phyloP scores from a whole-genome alignment of 2,797 vertebrate genomes.

The Rhincodon typus region DNA sequence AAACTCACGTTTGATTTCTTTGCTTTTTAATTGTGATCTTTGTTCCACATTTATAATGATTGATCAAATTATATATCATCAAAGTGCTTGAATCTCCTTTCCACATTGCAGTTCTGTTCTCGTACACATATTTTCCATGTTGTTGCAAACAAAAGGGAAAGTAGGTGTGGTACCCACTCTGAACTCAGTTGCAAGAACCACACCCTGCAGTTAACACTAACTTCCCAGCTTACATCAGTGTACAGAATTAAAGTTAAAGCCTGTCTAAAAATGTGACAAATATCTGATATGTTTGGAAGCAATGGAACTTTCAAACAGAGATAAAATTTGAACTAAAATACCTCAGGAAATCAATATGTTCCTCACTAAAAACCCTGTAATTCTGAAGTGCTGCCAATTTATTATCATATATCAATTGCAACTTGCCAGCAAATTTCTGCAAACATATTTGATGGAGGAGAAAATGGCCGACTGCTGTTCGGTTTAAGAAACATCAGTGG shows the following conservation, averaged over 20 bases:
- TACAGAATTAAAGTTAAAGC: not conserved
- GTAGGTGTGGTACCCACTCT: not conserved
- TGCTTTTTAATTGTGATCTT: not conserved
- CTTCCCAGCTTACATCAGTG: not conserved
- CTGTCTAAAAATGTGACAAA: not conserved
- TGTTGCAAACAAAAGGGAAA: not conserved
- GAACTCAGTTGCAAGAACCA: not conserved
- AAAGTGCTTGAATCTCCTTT: not conserved
- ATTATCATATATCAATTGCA: not conserved
- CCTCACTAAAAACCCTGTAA: not conserved
- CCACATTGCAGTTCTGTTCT: not conserved
- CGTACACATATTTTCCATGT: not conserved
- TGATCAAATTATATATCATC: not conserved
- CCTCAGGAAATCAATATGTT: not conserved
- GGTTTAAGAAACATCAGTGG: too few relatives aligned
- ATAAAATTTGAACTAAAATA: not conserved
- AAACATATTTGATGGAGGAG: not conserved
- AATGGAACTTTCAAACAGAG: too few relatives aligned
- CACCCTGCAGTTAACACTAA: not conserved
- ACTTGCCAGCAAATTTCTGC: not conserved
- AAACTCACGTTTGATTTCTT: not conserved
- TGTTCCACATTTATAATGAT: not conserved
- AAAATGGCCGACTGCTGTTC: not conserved
- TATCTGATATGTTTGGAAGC: not conserved
- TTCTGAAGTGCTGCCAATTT: not conserved